Base-by-base conservation (phyloP, 2,888 invertebrate genomes). In the Chromoteleia sp. region DNA sequence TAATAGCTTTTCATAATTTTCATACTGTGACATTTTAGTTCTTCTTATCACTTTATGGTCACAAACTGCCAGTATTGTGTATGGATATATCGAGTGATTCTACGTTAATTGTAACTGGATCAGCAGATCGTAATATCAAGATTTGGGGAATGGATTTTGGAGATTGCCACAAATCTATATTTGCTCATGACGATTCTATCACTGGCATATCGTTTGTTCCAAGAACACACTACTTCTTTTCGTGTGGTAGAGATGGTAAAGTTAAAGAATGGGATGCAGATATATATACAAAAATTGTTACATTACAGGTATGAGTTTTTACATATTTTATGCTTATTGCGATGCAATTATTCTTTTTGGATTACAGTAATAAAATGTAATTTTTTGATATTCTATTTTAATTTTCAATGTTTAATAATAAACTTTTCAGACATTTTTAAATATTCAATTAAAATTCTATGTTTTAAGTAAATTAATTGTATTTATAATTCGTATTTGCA, bases 121-220 rank as follows among this genome's bases (percentile, higher is more conserved):
- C 99, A 1, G 97, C 97, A 0, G 99, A 99, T 93, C 94, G 98
- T 41, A 98, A 97, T 91, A 94, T 99, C 25, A 98, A 99, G 93
- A 95, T 99, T 81, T 99, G 99, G 99, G 99, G 99, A 33, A 94
- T 99, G 92, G 98, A 99, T 92, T 99, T 98, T 91, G 99, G 99
- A n/a, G 98, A 99, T 92, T 99, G 98, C 86, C 99, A 98, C 92
- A 95, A 95, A 88, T 98, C 98, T 0, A 94, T 99, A 85, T 98
- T 98, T 92, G 99, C 98, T 0, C 99, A 99, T 91, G 98, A 99
- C 87, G 98, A 98, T 91, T 97, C 98, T 0, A 95, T 99, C 7
- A 98, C 97, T 76, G 95, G 96, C 30, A 91, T 99, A 30, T 95
- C 96, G 87, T 99, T 99, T 90, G 95, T 98, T 15, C 96, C 97